These are phyloP conservation scores for Meteorus sp. DNA, from an alignment of 1,140 invertebrate genomes.

Conservation along the genomic window DNA sequence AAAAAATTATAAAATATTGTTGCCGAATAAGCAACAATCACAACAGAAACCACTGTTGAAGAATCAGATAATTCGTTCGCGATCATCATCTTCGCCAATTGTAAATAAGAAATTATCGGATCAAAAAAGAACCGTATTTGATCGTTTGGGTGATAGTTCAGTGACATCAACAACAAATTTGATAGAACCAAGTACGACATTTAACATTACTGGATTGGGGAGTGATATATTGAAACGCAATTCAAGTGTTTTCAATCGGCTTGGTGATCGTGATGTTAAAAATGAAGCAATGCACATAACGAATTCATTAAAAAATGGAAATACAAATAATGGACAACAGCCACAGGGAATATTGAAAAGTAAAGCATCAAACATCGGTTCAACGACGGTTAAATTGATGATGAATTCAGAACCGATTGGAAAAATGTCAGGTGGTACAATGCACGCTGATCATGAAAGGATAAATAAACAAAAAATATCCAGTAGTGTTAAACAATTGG, in stretches of 20 bases:
- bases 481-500: conserved; percentile 37
- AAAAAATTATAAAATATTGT: conserved; percentile 55
- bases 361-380: conserved; percentile 22
- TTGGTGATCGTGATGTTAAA: conserved; percentile 52
- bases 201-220: conserved; percentile 52
- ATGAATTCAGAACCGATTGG: conserved; percentile 18
- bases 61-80: too few species aligned
- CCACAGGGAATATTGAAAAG: conserved; percentile 49
- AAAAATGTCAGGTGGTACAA: conserved; percentile 43
- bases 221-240: conserved; percentile 49
- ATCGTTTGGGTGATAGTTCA: conserved; percentile 55
- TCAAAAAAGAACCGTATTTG: conserved; percentile 56
- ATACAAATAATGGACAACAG: not conserved
- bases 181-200: conserved; percentile 43
- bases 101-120: conserved; percentile 50
- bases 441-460: conserved; percentile 56
- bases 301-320: conserved; percentile 47
- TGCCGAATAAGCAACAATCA: conserved; percentile 47
- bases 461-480: conserved; percentile 41
- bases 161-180: conserved; percentile 55
- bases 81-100: too few species aligned
- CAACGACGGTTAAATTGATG: conserved; percentile 34
- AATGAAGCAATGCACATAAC: conserved; percentile 36
- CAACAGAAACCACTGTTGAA: too few species aligned
- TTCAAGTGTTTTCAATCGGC: conserved; percentile 51